Evolutionary conservation across 2,888 invertebrate genomes (phyloP), one percentile per base, ranked within the genome.

Genomic region (Ophion ventricosus): DNA sequence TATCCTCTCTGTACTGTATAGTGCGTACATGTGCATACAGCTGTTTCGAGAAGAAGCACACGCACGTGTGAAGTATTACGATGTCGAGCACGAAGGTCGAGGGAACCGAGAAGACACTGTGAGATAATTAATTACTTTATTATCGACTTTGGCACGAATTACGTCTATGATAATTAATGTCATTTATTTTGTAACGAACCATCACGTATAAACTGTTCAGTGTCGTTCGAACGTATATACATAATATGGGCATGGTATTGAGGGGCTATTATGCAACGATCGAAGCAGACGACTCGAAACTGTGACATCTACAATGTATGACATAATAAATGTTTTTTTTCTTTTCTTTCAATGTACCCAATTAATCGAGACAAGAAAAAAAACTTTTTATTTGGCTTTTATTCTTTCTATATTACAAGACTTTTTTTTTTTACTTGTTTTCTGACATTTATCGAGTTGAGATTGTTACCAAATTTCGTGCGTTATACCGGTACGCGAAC

Each of bases 31-130:
- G 43, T 74, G 61, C 4, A 29, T 49, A 35, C 67, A 74, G 66
- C 40, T 56, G 43, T 67, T 66, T 25, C 35, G 49, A 61, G 59
- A 66, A 66, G 29, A 17, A 49, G 49, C 17, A 49, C 49, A 49
- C 49, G 49, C 72, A 72, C 63, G 25, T 72, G 67, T 49, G 49
- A 73, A 56, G 59, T 20, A 3, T 49, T 72, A 79, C 25, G 66
- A 84, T 84, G 81, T 63, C 26, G 59, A 63, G 61, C 79, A 43
- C 23, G 35, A 77, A 64, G 63, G 25, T 25, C n/a, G 66, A 74
- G 59, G 35, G 14, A 54, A 66, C 20, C 25, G 72, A 43, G 25
- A 82, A 75, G 66, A 64, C 14, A 67, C 20, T 59, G 84, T 84
- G 79, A 84, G 84, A 76, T 63, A 73, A 57, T 49, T 66, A 23